Evolutionary conservation across 2,797 vertebrate genomes (phyloP).

Genomic region (Myotis myotis): DNA sequence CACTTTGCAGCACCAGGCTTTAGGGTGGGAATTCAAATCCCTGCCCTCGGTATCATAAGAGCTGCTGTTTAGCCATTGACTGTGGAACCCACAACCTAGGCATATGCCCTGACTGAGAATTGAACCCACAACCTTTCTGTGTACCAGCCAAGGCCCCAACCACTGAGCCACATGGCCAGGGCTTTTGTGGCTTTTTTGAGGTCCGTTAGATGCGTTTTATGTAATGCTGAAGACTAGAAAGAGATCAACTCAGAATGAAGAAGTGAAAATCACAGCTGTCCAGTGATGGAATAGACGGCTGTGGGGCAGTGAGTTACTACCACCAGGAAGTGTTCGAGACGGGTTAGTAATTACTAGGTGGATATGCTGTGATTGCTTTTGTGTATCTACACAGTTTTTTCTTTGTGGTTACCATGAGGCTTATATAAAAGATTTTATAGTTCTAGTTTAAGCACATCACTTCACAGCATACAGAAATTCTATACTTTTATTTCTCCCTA

Average conservation of each 20-base stretch:
- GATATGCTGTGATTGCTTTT: background rate
- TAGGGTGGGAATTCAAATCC: background rate
- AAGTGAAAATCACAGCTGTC: background rate
- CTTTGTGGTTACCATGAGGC: background rate
- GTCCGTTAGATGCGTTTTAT: background rate
- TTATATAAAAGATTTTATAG: background rate
- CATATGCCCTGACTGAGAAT: background rate
- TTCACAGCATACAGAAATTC: background rate
- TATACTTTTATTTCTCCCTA: background rate
- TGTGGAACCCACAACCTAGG: background rate
- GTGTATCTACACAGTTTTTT: background rate
- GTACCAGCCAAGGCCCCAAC: background rate
- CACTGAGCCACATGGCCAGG: background rate
- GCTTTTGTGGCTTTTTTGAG: background rate
- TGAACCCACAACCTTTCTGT: background rate
- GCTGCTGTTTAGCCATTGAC: background rate
- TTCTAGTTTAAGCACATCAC: background rate
- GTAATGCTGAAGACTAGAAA: background rate
- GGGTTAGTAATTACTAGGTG: background rate
- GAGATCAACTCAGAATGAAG: background rate
- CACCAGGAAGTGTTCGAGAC: background rate
- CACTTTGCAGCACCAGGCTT: background rate
- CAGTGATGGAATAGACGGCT: background rate
- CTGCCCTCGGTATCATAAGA: background rate
- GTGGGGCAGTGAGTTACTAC: background rate